Evolutionary conservation across 2,888 invertebrate genomes (phyloP).

Genomic region (Leptopterna dolabrata): DNA sequence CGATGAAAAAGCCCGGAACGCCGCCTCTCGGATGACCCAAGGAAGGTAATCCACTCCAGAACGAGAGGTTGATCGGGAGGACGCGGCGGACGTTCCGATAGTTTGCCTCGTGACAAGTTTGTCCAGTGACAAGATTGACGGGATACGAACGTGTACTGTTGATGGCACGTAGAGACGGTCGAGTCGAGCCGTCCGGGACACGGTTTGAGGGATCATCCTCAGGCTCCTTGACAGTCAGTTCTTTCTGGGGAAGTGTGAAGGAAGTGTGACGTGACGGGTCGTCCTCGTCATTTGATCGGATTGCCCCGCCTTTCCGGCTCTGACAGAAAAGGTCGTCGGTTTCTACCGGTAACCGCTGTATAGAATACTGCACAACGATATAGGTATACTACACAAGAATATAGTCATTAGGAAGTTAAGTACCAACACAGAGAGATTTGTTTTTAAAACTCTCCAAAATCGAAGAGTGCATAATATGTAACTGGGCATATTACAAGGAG

Average conservation of each 20-base stretch:
- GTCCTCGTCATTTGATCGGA: background rate
- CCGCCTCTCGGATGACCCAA: background rate
- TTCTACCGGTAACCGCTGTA: no score
- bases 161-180: background rate
- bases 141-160: constrained; percentile 32
- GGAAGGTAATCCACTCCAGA: background rate
- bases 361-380: no score
- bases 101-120: constrained; percentile 14
- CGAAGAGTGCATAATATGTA: no score
- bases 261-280: background rate
- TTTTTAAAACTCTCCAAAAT: no score
- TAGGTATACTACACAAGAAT: no score
- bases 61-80: background rate
- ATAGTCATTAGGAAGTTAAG: no score
- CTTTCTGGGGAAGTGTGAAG: background rate
- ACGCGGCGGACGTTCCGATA: background rate
- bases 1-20: background rate
- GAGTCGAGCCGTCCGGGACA: background rate
- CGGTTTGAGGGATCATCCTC: constrained; percentile 15
- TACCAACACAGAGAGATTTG: no score
- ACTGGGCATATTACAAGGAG: no score
- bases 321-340: no score
- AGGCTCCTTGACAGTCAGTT: background rate
- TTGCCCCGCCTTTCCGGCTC: no score
- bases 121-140: constrained; percentile 19